Base-by-base conservation (phyloP, 2,113 vertebrate species). In the Rostratula benghalensis region DNA sequence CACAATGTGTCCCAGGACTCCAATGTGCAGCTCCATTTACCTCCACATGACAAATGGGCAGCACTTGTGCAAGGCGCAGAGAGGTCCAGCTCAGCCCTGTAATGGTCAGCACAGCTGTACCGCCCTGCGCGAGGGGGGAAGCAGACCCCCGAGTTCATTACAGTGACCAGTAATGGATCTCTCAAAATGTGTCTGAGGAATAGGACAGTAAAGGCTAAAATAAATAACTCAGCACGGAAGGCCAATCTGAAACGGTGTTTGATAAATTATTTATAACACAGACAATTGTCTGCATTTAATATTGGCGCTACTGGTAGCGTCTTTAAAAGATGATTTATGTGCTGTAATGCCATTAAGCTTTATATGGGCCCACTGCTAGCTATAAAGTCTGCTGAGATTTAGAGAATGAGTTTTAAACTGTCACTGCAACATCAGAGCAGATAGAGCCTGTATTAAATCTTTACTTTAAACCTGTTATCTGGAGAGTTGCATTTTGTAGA, bases 251-350 rank as follows among this genome's bases (percentile, higher is more conserved):
- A 98, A 98, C 11, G 60, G 97, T 97, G 98, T 98, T 98, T 99
- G 99, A 99, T 99, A 99, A 99, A 99, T 99, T 99, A 99, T 99
- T 99, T 99, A 99, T 99, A 99, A 98, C 98, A 95, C 97, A 97
- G 98, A 98, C 98, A 98, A 99, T 99, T 98, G 98, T 98, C 98
- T 98, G 98, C 98, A 99, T 99, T 99, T 99, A 99, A 99, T 99
- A 99, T 98, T 97, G 98, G 99, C 98, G 98, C 99, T 98, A 98
- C 98, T 96, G 98, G 97, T 98, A 98, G 98, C 98, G 97, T 99
- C 98, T 98, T 99, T 99, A 99, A 99, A 99, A 99, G 98, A 99
- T 99, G 99, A 99, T 99, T 99, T 99, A 99, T 99, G 99, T 98
- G 98, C 98, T 98, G 98, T 98, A 98, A 98, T 98, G 98, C 98